Evolutionary conservation across 2,888 invertebrate species (phyloP), one percentile per base, ranked within the genome.

Genomic region (Luperina nickerlii): DNA sequence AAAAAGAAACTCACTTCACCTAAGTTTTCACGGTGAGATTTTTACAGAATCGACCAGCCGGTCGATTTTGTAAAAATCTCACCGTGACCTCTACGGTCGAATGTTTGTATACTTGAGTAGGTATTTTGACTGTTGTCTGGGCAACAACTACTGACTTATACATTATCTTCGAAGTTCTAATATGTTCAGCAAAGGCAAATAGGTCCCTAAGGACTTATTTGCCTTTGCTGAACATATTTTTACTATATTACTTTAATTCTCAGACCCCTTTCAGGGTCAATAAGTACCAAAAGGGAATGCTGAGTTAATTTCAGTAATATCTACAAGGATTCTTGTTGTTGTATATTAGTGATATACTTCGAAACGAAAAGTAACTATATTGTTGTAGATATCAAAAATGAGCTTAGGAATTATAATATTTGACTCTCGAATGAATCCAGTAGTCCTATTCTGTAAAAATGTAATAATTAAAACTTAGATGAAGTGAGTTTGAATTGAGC

Each of bases 191-290:
- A n/a, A n/a, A n/a, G n/a, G n/a, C n/a, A n/a, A n/a, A n/a, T n/a
- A n/a, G n/a, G n/a, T n/a, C n/a, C n/a, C n/a, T n/a, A 38, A 24
- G 15, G 27, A 60, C 3, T 0, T n/a, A 57, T 27, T 65, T 57
- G 3, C 11, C 60, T 63, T 57, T 66, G 27, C 73, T 48, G 8
- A 74, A 60, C 57, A 24, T 60, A 60, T 79, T 60, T 48, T 81
- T 67, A 68, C 45, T 67, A 57, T 24, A 48, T 81, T 62, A 71
- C 27, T 6, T 38, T 38, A 38, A 38, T 38, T 38, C 38, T 70
- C 4, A 70, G 42, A 70, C 71, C 45, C 24, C 5, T 71, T 83
- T 77, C 51, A 62, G 67, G 54, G 60, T 76, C 62, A 68, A 54
- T 66, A 48, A 81, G 54, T 38, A 62, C 4, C 62, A 20, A 77